A percentile compares a stretch with the other conserved stretches of the same genome.
phyloP scores from a whole-genome alignment of 37 sponge, comb jelly and placozoan genomes.

The Chondrilla cf. caribensis region DNA sequence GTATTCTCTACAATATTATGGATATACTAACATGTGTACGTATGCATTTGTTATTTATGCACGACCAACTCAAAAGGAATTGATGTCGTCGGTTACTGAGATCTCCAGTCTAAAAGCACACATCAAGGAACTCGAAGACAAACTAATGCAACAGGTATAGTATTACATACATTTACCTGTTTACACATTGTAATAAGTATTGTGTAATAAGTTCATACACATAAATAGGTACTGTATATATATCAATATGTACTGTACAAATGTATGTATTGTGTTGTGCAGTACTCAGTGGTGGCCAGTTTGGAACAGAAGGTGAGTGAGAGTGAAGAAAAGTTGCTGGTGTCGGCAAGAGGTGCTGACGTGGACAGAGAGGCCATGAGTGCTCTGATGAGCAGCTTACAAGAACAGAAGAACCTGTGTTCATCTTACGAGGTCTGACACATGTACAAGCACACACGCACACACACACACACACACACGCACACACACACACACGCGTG shows the following conservation, averaged over 20 bases:
- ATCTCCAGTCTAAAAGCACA: conserved; percentile 26
- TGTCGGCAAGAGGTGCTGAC: neutral
- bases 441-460: neutral
- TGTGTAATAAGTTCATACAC: neutral
- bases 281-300: neutral
- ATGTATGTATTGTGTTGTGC: neutral
- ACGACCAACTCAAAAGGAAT: conserved; percentile 38
- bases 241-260: neutral
- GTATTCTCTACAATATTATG: too few species aligned
- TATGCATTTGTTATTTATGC: too few species aligned
- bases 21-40: too few species aligned
- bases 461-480: too few species aligned
- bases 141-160: conserved; percentile 33
- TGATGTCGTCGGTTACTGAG: conserved; percentile 38
- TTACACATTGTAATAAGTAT: neutral
- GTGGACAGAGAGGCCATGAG: conserved; percentile 38
- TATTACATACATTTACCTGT: neutral
- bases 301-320: conserved; percentile 1
- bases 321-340: neutral
- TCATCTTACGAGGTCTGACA: neutral
- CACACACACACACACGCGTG: too few species aligned
- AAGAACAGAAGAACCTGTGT: conserved; percentile 38
- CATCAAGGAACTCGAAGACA: conserved; percentile 31
- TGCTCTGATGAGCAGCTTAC: conserved; percentile 45
- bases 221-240: neutral